phyloP scores from a whole-genome alignment of 2,113 vertebrate species.

The Odontophorus gujanensis region DNA sequence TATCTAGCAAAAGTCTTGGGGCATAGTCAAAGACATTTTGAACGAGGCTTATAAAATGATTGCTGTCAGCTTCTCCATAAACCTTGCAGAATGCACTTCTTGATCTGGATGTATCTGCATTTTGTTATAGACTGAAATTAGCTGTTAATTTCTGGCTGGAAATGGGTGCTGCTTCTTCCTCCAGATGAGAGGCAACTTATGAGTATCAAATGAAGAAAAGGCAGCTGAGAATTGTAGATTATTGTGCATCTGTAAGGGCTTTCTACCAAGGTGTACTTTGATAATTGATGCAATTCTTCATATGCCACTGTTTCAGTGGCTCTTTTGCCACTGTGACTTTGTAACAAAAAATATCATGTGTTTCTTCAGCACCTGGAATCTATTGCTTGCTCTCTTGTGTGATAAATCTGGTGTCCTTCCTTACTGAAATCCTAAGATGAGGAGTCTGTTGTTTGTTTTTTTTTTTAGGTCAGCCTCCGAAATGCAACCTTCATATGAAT shows the following conservation, averaged over 20 bases:
- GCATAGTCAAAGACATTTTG: not conserved
- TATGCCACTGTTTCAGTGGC: not conserved
- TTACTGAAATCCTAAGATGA: not conserved
- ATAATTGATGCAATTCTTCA: not conserved
- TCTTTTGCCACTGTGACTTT: not conserved
- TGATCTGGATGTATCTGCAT: not conserved
- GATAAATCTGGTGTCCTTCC: not conserved
- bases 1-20: not conserved
- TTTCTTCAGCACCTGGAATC: not conserved
- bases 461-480: slow-evolving; percentile 93
- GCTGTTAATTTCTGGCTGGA: slow-evolving; percentile 1
- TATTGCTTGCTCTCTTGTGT: not conserved
- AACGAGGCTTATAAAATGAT: not conserved
- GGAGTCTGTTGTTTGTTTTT: not conserved
- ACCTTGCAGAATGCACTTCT: not conserved
- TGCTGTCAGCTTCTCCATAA: not conserved
- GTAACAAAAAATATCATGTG: not conserved
- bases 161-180: not conserved
- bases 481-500: slow-evolving; percentile 97
- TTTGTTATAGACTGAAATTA: not conserved
- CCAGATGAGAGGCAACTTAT: fast-evolving
- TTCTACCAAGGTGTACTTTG: not conserved
- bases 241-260: not conserved
- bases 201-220: not conserved
- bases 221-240: not conserved